A percentile compares a stretch with the other conserved stretches of the same genome.
phyloP scores from a whole-genome alignment of 2,888 invertebrate species.

The Disparrhopalites patrizii region DNA sequence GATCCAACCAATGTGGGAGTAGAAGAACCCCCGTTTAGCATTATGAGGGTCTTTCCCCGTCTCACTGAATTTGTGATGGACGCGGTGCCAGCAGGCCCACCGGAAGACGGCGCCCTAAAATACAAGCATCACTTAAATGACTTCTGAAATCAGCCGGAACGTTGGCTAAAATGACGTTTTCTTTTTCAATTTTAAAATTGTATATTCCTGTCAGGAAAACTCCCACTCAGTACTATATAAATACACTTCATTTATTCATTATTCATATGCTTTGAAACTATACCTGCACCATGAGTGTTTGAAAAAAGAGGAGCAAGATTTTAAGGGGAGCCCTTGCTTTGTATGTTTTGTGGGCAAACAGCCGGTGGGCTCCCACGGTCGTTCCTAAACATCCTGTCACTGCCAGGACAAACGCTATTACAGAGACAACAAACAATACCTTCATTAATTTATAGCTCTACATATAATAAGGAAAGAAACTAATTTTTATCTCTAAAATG shows the following conservation, averaged over 20 bases:
- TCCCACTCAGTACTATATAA: too few species aligned
- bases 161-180: not conserved
- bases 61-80: conserved; percentile 88
- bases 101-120: conserved; percentile 52
- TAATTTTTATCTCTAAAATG: too few species aligned
- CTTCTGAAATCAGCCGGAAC: not conserved
- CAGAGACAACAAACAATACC: not conserved
- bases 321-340: conserved; percentile 88
- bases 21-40: conserved; percentile 89
- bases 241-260: too few species aligned
- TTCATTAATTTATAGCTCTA: too few species aligned
- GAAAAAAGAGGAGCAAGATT: conserved; percentile 71
- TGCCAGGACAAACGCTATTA: conserved; percentile 65
- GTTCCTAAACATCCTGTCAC: conserved; percentile 80
- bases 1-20: conserved; percentile 93
- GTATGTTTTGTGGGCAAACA: conserved; percentile 94
- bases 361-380: conserved; percentile 92
- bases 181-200: too few species aligned
- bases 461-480: too few species aligned
- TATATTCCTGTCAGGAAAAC: too few species aligned
- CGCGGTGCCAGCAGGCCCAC: conserved; percentile 66
- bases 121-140: not conserved
- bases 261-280: not conserved
- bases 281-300: conserved; percentile 88
- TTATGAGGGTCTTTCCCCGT: conserved; percentile 93